phyloP scores from a whole-genome alignment of 2,113 vertebrate genomes.

The Andinoacara biseriatus region DNA sequence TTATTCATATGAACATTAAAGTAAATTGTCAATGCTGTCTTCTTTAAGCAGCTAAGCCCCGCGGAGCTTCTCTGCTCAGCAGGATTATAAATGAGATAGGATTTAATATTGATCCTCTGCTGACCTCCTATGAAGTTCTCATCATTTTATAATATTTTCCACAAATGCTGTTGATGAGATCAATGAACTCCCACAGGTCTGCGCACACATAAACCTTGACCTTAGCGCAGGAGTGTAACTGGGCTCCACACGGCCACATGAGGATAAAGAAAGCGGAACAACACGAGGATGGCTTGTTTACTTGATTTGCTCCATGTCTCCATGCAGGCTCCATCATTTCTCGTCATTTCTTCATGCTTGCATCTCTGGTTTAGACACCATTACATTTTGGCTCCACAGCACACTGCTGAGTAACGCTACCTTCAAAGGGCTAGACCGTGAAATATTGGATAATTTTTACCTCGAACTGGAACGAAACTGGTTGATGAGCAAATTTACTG shows the following conservation, averaged over 20 bases:
- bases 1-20: slow-evolving; percentile 69
- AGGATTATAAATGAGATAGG: slow-evolving; percentile 76
- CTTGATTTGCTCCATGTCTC: background rate
- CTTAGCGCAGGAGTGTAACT: slow-evolving; percentile 39
- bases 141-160: slow-evolving; percentile 79
- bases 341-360: slow-evolving; percentile 4
- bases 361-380: slow-evolving; percentile 18
- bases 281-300: background rate
- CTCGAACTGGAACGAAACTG: slow-evolving; percentile 67
- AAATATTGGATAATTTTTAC: slow-evolving; percentile 70
- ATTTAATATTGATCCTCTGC: slow-evolving; percentile 81
- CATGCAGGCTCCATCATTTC: background rate
- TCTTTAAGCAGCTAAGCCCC: slow-evolving; percentile 65
- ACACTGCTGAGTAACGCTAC: slow-evolving; percentile 49
- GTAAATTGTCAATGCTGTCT: slow-evolving; percentile 65
- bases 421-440: slow-evolving; percentile 69
- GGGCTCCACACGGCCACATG: background rate
- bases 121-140: slow-evolving; percentile 79
- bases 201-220: slow-evolving; percentile 53
- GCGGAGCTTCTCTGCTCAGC: slow-evolving; percentile 63
- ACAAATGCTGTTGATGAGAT: slow-evolving; percentile 74
- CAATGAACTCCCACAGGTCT: slow-evolving; percentile 61
- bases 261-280: background rate
- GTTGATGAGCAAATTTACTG: slow-evolving; percentile 73
- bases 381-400: slow-evolving; percentile 16